These are phyloP conservation scores for Etia nguti DNA, from an alignment of 2,113 vertebrate species.

Conservation along the genomic window DNA sequence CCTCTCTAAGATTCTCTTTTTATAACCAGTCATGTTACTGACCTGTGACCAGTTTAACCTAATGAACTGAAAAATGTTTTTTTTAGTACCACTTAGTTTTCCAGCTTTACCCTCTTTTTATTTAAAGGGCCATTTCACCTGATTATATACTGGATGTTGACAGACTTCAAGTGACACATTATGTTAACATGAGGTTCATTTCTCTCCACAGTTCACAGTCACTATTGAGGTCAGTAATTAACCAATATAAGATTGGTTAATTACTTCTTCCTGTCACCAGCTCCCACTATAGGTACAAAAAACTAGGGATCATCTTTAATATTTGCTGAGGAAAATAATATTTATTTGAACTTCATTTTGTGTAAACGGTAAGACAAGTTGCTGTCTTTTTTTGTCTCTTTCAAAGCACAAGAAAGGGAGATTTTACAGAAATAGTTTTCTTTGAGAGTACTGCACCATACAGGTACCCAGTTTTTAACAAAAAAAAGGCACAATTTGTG, in stretches of 20 bases:
- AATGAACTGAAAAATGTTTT: background rate
- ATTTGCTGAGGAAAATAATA: too few species aligned
- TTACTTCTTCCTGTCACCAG: background rate
- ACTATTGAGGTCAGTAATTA: background rate
- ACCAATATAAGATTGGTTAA: background rate
- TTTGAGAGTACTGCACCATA: background rate
- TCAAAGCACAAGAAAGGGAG: background rate
- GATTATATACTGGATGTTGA: background rate
- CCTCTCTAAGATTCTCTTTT: background rate
- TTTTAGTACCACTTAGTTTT: background rate
- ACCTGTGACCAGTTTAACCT: background rate
- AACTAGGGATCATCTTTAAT: background rate
- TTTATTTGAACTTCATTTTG: too few species aligned
- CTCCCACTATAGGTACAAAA: background rate
- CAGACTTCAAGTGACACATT: background rate
- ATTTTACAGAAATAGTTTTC: background rate
- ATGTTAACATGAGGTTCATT: background rate
- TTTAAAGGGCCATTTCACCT: background rate
- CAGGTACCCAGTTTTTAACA: background rate
- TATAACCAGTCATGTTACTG: background rate
- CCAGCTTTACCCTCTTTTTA: background rate
- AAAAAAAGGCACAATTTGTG: background rate
- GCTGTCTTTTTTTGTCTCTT: background rate
- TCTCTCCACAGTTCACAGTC: background rate
- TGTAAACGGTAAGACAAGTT: too few species aligned